Evolutionary conservation across 2,888 invertebrate genomes (phyloP).

Genomic region (Caenorhabditis wallacei): DNA sequence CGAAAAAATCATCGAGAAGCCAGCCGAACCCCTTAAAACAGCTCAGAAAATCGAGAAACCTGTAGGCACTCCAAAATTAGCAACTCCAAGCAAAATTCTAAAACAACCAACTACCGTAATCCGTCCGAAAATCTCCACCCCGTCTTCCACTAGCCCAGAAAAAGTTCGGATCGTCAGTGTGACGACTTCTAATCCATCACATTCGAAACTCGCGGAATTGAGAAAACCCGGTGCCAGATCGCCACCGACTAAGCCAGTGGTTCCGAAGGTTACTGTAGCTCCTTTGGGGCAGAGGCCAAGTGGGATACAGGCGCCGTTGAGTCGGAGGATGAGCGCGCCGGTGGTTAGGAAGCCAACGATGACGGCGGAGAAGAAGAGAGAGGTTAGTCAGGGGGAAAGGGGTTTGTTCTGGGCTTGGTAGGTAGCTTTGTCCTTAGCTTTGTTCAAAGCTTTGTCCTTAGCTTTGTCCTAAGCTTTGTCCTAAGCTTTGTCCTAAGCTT

Average conservation of each 20-base stretch:
- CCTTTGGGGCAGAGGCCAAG: not conserved
- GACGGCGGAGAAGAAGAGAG: conserved; percentile 57
- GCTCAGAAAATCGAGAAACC: conserved; percentile 22
- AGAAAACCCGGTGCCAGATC: conserved; percentile 32
- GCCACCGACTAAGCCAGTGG: conserved; percentile 8
- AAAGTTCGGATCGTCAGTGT: conserved; percentile 52
- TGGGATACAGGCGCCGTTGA: conserved; percentile 21
- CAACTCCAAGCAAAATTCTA: not conserved
- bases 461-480: no score
- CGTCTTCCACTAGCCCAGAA: not conserved
- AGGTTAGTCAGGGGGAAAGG: conserved; percentile 19
- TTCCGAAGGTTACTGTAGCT: conserved; percentile 40
- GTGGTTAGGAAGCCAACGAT: conserved; percentile 53
- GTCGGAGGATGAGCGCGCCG: conserved; percentile 55
- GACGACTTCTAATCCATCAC: conserved; percentile 1
- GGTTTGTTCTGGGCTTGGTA: not conserved
- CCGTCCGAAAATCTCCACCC: conserved; percentile 6
- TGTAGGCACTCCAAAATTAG: not conserved
- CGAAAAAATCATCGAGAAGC: not conserved
- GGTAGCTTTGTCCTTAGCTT: not conserved
- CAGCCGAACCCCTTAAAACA: conserved; percentile 10
- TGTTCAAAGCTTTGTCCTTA: not conserved
- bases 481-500: no score
- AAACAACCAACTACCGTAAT: conserved; percentile 2
- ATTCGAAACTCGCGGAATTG: conserved; percentile 47